These are phyloP conservation scores for Neelides sp. DNA, from an alignment of 1,140 invertebrate species.

Conservation along the genomic window DNA sequence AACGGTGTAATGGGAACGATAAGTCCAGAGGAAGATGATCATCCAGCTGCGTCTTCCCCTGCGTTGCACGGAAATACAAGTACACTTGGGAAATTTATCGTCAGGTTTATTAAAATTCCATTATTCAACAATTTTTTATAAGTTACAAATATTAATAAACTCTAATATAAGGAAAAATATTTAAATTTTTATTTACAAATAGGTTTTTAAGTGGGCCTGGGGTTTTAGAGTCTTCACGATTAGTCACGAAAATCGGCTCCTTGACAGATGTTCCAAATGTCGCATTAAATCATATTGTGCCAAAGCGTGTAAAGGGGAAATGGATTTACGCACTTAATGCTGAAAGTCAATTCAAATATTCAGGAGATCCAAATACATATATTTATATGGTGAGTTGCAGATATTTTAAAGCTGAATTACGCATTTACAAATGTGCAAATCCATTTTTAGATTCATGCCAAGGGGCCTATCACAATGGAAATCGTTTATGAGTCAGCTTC, in stretches of 20 bases:
- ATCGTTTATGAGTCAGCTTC: conserved; percentile 67
- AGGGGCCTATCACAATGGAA: conserved; percentile 71
- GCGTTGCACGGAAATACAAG: conserved; percentile 64
- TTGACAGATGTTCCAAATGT: conserved; percentile 21
- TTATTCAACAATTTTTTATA: background rate
- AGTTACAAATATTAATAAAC: too few relatives aligned
- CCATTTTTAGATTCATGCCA: conserved; percentile 46
- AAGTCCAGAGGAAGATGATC: conserved; percentile 42
- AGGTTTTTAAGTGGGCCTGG: conserved; percentile 19
- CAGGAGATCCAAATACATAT: conserved; percentile 19
- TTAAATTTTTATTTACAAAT: too few relatives aligned
- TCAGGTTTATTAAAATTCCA: conserved; percentile 36
- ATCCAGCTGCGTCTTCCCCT: conserved; percentile 44
- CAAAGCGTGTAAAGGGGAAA: conserved; percentile 8
- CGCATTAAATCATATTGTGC: conserved; percentile 13
- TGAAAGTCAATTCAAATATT: conserved; percentile 1
- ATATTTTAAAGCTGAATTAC: background rate
- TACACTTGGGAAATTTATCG: conserved; percentile 62
- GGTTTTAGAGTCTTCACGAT: conserved; percentile 11
- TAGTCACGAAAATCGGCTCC: conserved; percentile 17
- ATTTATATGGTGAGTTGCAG: conserved; percentile 19
- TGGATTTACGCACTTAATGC: conserved; percentile 14
- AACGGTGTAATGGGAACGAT: conserved; percentile 51
- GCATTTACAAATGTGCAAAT: too few relatives aligned
- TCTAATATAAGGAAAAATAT: too few relatives aligned